Evolutionary conservation across 2,888 invertebrate species (phyloP).

Genomic region (Sericinus montela): DNA sequence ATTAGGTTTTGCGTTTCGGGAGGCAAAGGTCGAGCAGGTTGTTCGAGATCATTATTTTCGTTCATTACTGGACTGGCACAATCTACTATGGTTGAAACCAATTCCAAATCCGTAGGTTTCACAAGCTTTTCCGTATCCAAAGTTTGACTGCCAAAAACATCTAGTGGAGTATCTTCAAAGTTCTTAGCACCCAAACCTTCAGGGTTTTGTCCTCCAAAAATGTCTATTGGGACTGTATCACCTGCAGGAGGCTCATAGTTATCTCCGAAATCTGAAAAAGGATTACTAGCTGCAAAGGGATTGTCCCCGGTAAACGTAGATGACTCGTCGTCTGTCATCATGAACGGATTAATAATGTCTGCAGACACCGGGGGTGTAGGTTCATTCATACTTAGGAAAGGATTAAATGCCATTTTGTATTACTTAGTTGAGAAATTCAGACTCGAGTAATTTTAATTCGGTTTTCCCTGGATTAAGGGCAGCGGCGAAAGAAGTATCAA

Average conservation of each 20-base stretch:
- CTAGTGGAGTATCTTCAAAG: slow-evolving; percentile 40
- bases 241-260: slow-evolving; percentile 54
- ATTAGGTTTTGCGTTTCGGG: slow-evolving; percentile 92
- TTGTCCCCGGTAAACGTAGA: slow-evolving; percentile 74
- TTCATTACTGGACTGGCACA: slow-evolving; percentile 34
- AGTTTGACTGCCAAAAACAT: slow-evolving; percentile 39
- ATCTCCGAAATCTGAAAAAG: slow-evolving; percentile 81
- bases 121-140: slow-evolving; percentile 36
- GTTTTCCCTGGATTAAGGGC: slow-evolving; percentile 87
- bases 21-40: slow-evolving; percentile 81
- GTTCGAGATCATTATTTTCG: slow-evolving; percentile 40
- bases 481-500: slow-evolving; percentile 89
- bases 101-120: slow-evolving; percentile 64
- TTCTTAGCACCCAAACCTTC: slow-evolving; percentile 52
- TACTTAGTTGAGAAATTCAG: slow-evolving; percentile 78
- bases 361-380: slow-evolving; percentile 70
- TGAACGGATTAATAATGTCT: slow-evolving; percentile 83
- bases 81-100: slow-evolving; percentile 49
- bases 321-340: slow-evolving; percentile 71
- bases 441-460: slow-evolving; percentile 88
- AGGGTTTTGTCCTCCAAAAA: slow-evolving; percentile 60
- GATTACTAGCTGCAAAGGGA: slow-evolving; percentile 86
- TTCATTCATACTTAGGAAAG: slow-evolving; percentile 88
- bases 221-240: slow-evolving; percentile 61
- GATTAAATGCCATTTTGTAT: slow-evolving; percentile 84